phyloP scores from a whole-genome alignment of 2,888 invertebrate species.

The Blastobasis lacticolella region DNA sequence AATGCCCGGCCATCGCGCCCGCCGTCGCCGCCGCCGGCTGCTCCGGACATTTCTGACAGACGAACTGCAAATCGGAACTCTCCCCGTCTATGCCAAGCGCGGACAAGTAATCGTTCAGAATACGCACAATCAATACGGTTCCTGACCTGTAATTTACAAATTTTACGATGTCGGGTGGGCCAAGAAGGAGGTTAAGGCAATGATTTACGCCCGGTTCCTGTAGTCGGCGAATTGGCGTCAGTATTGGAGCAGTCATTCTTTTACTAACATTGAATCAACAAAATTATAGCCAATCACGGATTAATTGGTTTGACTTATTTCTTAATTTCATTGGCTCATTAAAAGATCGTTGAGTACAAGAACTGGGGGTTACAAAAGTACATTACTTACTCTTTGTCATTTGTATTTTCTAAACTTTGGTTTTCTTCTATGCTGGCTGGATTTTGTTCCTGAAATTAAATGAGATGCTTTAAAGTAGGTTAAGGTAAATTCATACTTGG shows the following conservation, averaged over 20 bases:
- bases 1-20: conserved; percentile 31
- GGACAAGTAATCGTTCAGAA: conserved; percentile 23
- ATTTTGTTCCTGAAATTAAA: conserved; percentile 15
- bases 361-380: too few species aligned
- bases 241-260: too few species aligned
- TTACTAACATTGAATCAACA: too few species aligned
- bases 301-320: too few species aligned
- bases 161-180: conserved; percentile 1
- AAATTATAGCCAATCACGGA: too few species aligned
- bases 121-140: conserved; percentile 10
- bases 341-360: too few species aligned
- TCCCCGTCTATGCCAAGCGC: conserved; percentile 28
- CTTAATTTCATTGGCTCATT: too few species aligned
- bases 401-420: conserved; percentile 4
- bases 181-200: too few species aligned
- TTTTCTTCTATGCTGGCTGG: conserved; percentile 6
- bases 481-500: too few species aligned
- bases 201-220: too few species aligned
- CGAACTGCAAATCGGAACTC: conserved; percentile 30
- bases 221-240: too few species aligned
- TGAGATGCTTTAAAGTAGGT: background rate
- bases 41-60: conserved; percentile 41
- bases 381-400: conserved; percentile 22
- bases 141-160: conserved; percentile 39
- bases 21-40: conserved; percentile 20